Conservation (phyloP, 2,888 invertebrate genomes). For the Cheilosia soror region DNA sequence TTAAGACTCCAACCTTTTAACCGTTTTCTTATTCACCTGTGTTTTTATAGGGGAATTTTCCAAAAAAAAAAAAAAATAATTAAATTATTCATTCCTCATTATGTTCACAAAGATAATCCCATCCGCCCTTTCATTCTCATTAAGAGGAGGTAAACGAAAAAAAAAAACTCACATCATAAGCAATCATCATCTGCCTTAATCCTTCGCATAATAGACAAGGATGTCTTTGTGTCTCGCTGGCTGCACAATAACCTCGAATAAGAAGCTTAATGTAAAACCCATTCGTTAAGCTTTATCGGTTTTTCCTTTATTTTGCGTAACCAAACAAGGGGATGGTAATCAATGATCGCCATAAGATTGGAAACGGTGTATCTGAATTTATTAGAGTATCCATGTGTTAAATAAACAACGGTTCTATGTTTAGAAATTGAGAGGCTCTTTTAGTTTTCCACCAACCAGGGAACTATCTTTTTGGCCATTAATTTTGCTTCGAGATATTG, state of each 20-base stretch:
- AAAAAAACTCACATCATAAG: not conserved
- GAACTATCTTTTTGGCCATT: constrained; percentile 13
- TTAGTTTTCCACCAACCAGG: not conserved
- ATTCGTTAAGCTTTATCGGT: not conserved
- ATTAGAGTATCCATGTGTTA: constrained; percentile 41
- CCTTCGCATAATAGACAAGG: constrained; percentile 3
- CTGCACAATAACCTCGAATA: constrained; percentile 18
- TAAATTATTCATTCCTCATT: constrained; percentile 15
- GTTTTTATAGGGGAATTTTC: not conserved
- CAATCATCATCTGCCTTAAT: not conserved
- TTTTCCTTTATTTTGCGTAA: too few species aligned
- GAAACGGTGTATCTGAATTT: not conserved
- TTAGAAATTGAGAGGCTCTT: constrained; percentile 3
- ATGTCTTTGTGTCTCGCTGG: constrained; percentile 1
- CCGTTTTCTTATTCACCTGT: too few species aligned
- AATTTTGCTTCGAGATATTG: constrained; percentile 2
- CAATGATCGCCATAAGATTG: not conserved
- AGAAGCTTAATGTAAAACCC: constrained; percentile 11
- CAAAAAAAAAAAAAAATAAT: not conserved
- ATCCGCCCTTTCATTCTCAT: not conserved
- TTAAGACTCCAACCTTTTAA: too few species aligned
- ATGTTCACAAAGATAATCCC: not conserved
- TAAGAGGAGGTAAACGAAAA: not conserved
- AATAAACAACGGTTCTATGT: constrained; percentile 43
- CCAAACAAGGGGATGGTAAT: not conserved